Conservation (phyloP, 2,113 vertebrate genomes). For the Rutilus rutilus region DNA sequence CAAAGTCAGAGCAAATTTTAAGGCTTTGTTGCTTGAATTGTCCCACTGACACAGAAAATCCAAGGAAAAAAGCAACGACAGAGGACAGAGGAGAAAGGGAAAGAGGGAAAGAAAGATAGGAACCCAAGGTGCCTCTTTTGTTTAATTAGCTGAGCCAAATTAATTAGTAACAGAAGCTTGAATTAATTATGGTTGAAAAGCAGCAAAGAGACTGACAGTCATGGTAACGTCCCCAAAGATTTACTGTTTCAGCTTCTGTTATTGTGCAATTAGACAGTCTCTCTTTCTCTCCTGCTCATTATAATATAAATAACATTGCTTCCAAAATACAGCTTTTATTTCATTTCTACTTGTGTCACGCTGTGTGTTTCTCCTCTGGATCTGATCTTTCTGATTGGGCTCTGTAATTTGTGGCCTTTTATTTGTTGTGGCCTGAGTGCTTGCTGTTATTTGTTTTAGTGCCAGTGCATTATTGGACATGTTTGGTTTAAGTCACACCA, state of each 20-base stretch:
- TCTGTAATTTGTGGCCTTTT: constrained; percentile 2
- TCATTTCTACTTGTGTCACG: constrained; percentile 17
- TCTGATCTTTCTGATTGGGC: constrained; percentile 16
- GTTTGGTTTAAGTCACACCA: background rate
- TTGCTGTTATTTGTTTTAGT: constrained; percentile 29
- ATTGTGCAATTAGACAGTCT: constrained; percentile 29
- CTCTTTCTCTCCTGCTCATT: constrained; percentile 9
- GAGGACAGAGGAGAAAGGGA: constrained; percentile 2
- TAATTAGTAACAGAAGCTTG: constrained; percentile 73
- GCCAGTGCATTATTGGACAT: background rate
- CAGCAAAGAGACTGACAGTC: constrained; percentile 44
- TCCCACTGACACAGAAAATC: constrained; percentile 34
- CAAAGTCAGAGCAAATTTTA: background rate
- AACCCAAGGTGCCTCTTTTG: constrained; percentile 72
- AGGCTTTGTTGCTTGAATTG: background rate
- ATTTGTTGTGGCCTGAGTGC: constrained; percentile 1
- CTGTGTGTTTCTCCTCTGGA: constrained; percentile 12
- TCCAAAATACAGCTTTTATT: constrained; percentile 34
- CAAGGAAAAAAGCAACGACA: background rate
- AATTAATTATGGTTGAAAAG: constrained; percentile 75
- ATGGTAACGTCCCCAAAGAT: constrained; percentile 30
- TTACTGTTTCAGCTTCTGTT: constrained; percentile 27
- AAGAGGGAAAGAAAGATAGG: constrained; percentile 25
- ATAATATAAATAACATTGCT: constrained; percentile 37
- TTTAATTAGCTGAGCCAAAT: constrained; percentile 76